Base-by-base conservation (phyloP, 2,888 invertebrate species). In the Lucinisca nassula region DNA sequence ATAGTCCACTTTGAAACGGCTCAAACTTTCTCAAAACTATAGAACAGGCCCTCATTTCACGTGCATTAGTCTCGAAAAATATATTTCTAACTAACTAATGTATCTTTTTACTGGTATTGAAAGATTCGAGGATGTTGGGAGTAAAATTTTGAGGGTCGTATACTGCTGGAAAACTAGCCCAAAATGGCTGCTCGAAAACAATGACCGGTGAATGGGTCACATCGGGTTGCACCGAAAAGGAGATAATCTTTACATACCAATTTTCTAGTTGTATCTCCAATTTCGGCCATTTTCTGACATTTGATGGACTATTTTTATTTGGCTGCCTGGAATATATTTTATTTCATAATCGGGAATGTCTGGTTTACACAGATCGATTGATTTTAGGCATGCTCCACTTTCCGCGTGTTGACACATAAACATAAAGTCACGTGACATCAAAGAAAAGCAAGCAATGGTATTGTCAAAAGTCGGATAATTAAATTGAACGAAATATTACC, bases 171-270 rank as follows among this genome's bases (percentile, higher is more conserved):
- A 6, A 61, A 35, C 14, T 17, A 21, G 12, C 8, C 6, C 61
- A 67, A 67, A 67, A 67, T 67, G 67, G 67, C 67, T 67, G 67
- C 67, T 67, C 67, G 8, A 10, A 67, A 61, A 67, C 67, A 67
- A 67, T 67, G 67, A 30, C 61, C 24, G 35, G 3, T 1, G 67
- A 35, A 3, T 67, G 67, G 1, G 24, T 67, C n/a, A 1, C 3
- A 14, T 2, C 17, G 17, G 17, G 32, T 67, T n/a, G 21, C 8
- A 67, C 67, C 67, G 67, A 67, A 67, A 61, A 32, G 67, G 67
- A 67, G 67, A 67, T 67, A 10, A 40, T 75, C 77, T 51, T 75
- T 88, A 90, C 90, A 70, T 90, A 88, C 88, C 86, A 88, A 84
- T 82, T 88, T 90, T 78, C 85, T 77, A 32, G 67, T 21, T 35